A percentile compares a stretch with the other conserved stretches of the same genome.
Evolutionary conservation across 1,140 invertebrate genomes (phyloP).

Genomic region (Araneus ventricosus): DNA sequence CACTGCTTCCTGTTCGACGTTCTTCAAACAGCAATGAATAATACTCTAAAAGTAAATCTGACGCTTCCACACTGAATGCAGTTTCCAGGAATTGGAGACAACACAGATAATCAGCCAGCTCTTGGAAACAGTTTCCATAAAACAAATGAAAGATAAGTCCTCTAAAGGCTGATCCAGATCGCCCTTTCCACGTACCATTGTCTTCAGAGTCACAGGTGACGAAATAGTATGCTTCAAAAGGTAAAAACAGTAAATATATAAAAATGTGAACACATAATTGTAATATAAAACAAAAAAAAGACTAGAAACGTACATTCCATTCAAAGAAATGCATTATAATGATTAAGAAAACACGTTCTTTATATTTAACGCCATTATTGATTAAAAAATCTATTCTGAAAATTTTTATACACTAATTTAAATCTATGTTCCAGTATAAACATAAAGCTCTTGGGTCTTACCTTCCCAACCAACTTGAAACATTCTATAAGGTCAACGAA

Average conservation of each 20-base stretch:
- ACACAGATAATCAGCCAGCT: constrained; percentile 45
- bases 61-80: constrained; percentile 11
- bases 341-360: background rate
- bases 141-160: constrained; percentile 52
- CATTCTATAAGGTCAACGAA: too few relatives aligned
- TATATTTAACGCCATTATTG: too few relatives aligned
- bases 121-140: constrained; percentile 37
- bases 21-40: constrained; percentile 18
- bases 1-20: background rate
- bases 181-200: constrained; percentile 8
- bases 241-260: background rate
- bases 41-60: constrained; percentile 35
- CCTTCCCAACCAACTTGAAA: too few relatives aligned
- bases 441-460: too few relatives aligned
- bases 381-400: too few relatives aligned
- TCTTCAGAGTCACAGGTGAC: constrained; percentile 44
- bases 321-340: background rate
- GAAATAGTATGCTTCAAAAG: constrained; percentile 53
- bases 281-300: background rate
- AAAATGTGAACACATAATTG: background rate
- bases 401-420: too few relatives aligned
- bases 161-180: constrained; percentile 56
- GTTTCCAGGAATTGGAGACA: constrained; percentile 33
- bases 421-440: too few relatives aligned
- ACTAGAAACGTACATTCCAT: too few relatives aligned